Percentiles rank a stretch among this genome's conserved stretches.
phyloP scores from a whole-genome alignment of 2,113 vertebrate species.

The Rhineura floridana region DNA sequence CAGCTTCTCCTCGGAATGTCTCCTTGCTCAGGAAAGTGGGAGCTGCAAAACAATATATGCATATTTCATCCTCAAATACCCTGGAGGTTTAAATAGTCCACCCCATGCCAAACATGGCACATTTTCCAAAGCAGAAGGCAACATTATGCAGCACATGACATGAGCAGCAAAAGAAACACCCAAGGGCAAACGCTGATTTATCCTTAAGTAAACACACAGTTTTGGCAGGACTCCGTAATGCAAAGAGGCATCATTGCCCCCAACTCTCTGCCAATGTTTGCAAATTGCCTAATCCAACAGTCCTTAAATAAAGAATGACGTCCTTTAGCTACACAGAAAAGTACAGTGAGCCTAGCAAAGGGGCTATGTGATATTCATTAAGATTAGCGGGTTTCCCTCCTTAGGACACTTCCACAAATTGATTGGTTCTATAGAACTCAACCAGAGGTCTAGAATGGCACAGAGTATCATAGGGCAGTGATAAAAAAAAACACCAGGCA shows the following conservation, averaged over 20 bases:
- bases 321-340: background rate
- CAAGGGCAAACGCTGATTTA: background rate
- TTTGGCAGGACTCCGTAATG: background rate
- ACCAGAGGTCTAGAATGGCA: background rate
- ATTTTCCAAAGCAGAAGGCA: background rate
- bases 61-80: background rate
- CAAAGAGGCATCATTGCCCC: background rate
- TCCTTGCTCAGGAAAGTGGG: background rate
- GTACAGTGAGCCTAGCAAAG: accelerated
- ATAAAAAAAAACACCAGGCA: too few species aligned
- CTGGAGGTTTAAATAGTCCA: background rate
- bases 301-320: background rate
- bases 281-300: accelerated
- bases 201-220: accelerated
- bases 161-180: accelerated
- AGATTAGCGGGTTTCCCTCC: background rate
- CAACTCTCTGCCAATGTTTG: accelerated
- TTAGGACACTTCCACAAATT: background rate
- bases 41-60: background rate
- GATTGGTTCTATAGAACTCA: background rate
- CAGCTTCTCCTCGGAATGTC: background rate
- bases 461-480: too few species aligned
- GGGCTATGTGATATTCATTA: background rate
- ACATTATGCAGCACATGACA: background rate
- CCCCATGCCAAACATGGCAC: background rate